phyloP scores from a whole-genome alignment of 2,113 vertebrate species.

The Meleagris gallopavo region DNA sequence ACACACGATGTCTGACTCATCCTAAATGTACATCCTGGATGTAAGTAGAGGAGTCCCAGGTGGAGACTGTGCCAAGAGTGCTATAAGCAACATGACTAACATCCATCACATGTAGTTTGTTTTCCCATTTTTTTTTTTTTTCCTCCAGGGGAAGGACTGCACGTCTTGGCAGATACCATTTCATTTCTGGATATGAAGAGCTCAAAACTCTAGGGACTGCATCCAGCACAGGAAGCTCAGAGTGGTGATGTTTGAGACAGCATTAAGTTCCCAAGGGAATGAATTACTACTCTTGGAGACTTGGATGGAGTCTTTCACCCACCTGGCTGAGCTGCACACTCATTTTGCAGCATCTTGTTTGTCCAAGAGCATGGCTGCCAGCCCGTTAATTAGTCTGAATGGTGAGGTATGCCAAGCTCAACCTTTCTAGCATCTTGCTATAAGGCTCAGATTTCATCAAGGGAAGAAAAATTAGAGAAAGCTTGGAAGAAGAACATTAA shows the following conservation, averaged over 20 bases:
- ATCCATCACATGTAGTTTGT: constrained; percentile 28
- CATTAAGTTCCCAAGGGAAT: neutral
- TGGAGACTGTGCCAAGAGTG: constrained; percentile 39
- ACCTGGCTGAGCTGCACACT: neutral
- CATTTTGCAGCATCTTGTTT: neutral
- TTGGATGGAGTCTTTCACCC: neutral
- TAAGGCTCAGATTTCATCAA: accelerated
- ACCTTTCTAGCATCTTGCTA: neutral
- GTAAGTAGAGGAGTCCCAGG: neutral
- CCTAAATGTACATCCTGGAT: constrained; percentile 51
- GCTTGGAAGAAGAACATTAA: neutral
- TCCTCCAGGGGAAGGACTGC: neutral
- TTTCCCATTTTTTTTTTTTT: neutral
- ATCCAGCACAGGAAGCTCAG: neutral
- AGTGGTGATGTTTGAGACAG: neutral
- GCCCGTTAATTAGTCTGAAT: neutral
- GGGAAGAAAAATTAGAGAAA: neutral
- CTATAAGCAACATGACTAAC: constrained; percentile 56
- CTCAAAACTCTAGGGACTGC: constrained; percentile 25
- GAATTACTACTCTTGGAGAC: neutral
- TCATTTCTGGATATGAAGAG: neutral
- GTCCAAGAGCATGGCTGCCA: accelerated
- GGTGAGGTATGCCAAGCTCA: neutral
- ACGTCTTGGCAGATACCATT: neutral
- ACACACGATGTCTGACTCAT: constrained; percentile 41